Evolutionary conservation across 2,113 vertebrate species (phyloP).

Genomic region (Leptobrachium ailaonicum): DNA sequence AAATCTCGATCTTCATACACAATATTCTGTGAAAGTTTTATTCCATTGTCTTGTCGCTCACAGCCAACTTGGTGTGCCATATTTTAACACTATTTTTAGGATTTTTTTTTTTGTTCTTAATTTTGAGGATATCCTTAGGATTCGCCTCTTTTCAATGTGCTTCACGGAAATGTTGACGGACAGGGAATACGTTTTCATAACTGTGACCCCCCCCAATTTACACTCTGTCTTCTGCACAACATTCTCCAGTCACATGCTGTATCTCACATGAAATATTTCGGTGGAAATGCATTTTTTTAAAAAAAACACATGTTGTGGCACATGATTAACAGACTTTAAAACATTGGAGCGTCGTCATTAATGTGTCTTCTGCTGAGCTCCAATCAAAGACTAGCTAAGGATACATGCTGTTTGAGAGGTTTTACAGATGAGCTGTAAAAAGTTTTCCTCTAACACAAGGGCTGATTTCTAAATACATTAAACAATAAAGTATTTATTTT

Average conservation of each 20-base stretch:
- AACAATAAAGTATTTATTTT: slow-evolving; percentile 87
- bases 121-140: neutral
- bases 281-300: neutral
- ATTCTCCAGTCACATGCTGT: neutral
- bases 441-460: slow-evolving; percentile 68
- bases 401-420: slow-evolving; percentile 64
- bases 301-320: slow-evolving; percentile 53
- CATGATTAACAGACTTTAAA: slow-evolving; percentile 57
- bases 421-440: slow-evolving; percentile 62
- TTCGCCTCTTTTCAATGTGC: too few relatives aligned
- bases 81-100: slow-evolving; percentile 65
- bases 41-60: slow-evolving; percentile 58
- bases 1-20: slow-evolving; percentile 66
- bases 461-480: slow-evolving; percentile 70
- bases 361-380: slow-evolving; percentile 61
- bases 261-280: slow-evolving; percentile 4
- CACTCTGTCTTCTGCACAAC: neutral
- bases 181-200: too few relatives aligned
- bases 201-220: too few relatives aligned
- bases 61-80: slow-evolving; percentile 60
- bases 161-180: neutral
- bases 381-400: slow-evolving; percentile 63
- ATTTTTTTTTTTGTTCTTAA: slow-evolving; percentile 37
- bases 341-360: slow-evolving; percentile 59
- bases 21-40: slow-evolving; percentile 61